phyloP scores from a whole-genome alignment of 2,113 vertebrate species.

The Zosterops lateralis region DNA sequence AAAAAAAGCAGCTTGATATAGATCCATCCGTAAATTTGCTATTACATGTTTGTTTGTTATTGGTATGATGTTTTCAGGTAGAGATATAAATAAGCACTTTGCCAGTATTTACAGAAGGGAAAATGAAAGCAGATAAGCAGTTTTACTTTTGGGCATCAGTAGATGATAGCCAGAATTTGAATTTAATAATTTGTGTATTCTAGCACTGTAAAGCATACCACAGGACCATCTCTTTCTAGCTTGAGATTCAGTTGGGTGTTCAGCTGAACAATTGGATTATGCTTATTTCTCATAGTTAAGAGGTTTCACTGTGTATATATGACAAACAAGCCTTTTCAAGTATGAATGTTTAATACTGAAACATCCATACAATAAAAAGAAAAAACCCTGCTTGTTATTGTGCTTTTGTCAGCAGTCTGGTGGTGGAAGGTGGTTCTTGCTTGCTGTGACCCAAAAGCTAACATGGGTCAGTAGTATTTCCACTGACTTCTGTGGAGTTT shows the following conservation, averaged over 20 bases:
- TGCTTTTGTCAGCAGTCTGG: background rate
- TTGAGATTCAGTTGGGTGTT: background rate
- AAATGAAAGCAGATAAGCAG: background rate
- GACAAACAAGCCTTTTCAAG: background rate
- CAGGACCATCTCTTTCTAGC: background rate
- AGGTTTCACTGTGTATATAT: background rate
- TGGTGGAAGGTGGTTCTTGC: background rate
- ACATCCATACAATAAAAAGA: background rate
- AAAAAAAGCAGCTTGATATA: background rate
- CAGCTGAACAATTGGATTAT: background rate
- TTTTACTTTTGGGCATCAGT: background rate
- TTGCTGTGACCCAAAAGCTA: background rate
- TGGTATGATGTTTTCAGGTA: conserved; percentile 7
- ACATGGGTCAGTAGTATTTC: background rate
- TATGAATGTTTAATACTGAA: background rate
- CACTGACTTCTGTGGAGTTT: background rate
- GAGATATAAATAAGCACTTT: background rate
- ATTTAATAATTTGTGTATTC: background rate
- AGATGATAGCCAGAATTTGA: background rate
- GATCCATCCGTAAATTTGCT: conserved; percentile 32
- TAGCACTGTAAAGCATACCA: background rate
- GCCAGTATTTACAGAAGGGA: conserved; percentile 29
- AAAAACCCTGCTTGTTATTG: background rate
- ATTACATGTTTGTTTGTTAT: background rate
- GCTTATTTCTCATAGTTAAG: background rate